phyloP scores from a whole-genome alignment of 2,888 invertebrate genomes.

The Phania funesta region DNA sequence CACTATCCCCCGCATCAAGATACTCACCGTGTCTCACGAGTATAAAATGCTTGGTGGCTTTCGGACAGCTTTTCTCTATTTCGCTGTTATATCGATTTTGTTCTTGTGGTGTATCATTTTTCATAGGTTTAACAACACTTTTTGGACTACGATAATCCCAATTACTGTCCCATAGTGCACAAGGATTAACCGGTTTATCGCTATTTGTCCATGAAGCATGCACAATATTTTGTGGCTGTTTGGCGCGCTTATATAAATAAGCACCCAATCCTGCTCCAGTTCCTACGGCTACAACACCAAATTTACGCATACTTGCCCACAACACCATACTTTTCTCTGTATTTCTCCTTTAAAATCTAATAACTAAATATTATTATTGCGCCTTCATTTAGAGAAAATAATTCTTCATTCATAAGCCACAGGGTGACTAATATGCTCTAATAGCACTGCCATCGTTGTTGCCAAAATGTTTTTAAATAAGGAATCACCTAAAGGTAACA shows the following conservation, averaged over 20 bases:
- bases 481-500: too few relatives aligned
- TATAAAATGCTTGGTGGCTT: constrained; percentile 87
- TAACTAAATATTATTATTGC: too few relatives aligned
- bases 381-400: too few relatives aligned
- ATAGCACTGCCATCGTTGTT: too few relatives aligned
- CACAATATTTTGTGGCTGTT: constrained; percentile 81
- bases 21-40: constrained; percentile 98
- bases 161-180: constrained; percentile 90
- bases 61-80: constrained; percentile 83
- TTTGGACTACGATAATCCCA: constrained; percentile 94
- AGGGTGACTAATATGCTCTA: too few relatives aligned
- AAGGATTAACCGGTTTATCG: constrained; percentile 72
- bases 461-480: too few relatives aligned
- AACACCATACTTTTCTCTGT: constrained; percentile 68
- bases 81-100: constrained; percentile 86
- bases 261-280: constrained; percentile 85
- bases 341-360: too few relatives aligned
- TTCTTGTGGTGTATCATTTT: constrained; percentile 81
- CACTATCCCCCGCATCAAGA: constrained; percentile 86
- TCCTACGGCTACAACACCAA: constrained; percentile 82
- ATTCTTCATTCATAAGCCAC: too few relatives aligned
- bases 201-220: constrained; percentile 86
- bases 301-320: constrained; percentile 66
- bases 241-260: constrained; percentile 82
- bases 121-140: constrained; percentile 84